These are phyloP conservation scores for Lagopus muta DNA, from an alignment of 2,113 vertebrate species.

Conservation along the genomic window DNA sequence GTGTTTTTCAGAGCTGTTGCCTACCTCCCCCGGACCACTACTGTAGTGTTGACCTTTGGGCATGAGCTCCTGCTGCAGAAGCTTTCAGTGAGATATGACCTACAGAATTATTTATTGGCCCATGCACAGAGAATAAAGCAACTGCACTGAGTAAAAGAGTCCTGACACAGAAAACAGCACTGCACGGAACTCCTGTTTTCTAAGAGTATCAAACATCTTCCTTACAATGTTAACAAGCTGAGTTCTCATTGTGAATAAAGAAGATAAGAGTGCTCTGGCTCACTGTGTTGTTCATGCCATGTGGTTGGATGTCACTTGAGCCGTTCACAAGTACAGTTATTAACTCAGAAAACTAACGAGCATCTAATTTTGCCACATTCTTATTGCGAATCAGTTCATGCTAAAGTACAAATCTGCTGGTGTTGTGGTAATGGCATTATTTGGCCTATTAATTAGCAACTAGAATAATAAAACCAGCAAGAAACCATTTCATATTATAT, in stretches of 20 bases:
- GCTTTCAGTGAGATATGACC: constrained; percentile 32
- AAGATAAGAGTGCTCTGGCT: neutral
- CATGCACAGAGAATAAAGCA: neutral
- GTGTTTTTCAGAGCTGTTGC: constrained; percentile 36
- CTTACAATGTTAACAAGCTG: constrained; percentile 19
- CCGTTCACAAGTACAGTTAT: neutral
- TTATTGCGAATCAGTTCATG: neutral
- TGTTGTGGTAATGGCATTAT: neutral
- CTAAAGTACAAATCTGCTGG: neutral
- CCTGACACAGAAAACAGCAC: constrained; percentile 33
- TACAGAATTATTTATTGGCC: constrained; percentile 50
- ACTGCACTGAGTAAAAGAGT: constrained; percentile 42
- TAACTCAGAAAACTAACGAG: constrained; percentile 12
- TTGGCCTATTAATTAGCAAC: constrained; percentile 31
- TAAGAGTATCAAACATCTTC: constrained; percentile 19
- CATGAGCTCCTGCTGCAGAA: constrained; percentile 47
- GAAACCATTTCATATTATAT: neutral
- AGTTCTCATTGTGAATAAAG: constrained; percentile 7
- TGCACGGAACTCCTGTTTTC: constrained; percentile 32
- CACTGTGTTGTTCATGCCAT: neutral
- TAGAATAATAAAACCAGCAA: constrained; percentile 15
- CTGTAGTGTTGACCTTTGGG: constrained; percentile 51
- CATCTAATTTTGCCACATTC: neutral
- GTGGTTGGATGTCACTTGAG: neutral
- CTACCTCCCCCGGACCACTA: constrained; percentile 19